Conservation (phyloP, 2,888 invertebrate genomes). For the Ctena decussata region DNA sequence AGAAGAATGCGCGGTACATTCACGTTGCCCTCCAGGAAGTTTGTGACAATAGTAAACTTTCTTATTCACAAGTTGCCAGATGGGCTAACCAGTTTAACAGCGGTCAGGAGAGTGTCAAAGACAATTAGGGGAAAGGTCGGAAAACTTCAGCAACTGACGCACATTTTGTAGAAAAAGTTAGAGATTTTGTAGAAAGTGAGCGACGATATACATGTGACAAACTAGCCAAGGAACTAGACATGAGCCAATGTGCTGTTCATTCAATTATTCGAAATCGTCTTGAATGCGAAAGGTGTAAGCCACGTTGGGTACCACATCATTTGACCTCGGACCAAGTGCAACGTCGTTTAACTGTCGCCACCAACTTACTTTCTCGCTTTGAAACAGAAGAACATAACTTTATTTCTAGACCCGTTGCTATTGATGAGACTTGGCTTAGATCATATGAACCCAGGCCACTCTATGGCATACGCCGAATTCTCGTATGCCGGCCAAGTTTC, state of each 20-base stretch:
- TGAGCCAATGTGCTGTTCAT: neutral
- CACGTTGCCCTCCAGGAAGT: neutral
- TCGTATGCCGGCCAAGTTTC: neutral
- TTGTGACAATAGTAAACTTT: neutral
- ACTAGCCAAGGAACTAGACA: neutral
- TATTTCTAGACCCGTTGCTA: neutral
- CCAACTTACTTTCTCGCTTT: neutral
- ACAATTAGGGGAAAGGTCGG: neutral
- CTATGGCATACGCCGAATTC: neutral
- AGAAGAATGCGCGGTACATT: neutral
- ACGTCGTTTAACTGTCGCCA: neutral
- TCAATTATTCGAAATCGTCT: conserved; percentile 5
- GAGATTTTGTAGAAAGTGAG: neutral
- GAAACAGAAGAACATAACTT: neutral
- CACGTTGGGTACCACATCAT: neutral
- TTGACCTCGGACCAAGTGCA: neutral
- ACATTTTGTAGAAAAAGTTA: neutral
- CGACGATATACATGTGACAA: neutral
- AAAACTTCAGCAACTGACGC: neutral
- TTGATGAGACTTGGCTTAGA: neutral
- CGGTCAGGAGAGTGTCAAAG: neutral
- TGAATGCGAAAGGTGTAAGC: neutral
- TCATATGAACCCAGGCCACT: neutral
- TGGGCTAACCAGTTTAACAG: neutral
- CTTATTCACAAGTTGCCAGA: neutral